These are phyloP conservation scores for Paradisaea rubra DNA, from an alignment of 2,113 vertebrate species.

Conservation along the genomic window DNA sequence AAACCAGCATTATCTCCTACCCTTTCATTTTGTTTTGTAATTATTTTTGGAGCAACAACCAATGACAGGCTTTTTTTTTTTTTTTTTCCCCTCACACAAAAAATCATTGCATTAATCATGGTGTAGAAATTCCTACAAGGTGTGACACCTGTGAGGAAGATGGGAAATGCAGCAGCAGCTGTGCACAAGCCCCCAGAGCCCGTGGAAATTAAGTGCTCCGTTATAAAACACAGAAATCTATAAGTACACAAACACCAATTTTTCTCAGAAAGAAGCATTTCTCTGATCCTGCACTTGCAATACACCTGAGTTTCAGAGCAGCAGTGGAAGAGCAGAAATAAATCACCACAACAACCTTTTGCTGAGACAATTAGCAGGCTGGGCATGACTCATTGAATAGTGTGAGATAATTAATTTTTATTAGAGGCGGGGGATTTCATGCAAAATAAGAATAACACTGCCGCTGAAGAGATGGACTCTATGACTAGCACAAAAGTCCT, in stretches of 20 bases:
- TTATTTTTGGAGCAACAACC: background rate
- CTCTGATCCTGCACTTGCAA: background rate
- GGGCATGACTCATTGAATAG: conserved; percentile 16
- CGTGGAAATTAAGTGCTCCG: background rate
- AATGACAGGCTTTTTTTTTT: background rate
- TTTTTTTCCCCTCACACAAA: background rate
- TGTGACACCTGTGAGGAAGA: background rate
- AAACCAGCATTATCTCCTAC: background rate
- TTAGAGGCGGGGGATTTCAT: conserved; percentile 12
- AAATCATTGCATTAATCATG: background rate
- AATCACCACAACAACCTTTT: conserved; percentile 51
- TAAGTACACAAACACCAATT: background rate
- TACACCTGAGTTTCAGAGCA: conserved; percentile 1
- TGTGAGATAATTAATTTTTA: conserved; percentile 49
- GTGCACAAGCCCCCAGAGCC: background rate
- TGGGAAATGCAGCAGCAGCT: background rate
- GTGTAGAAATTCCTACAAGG: background rate
- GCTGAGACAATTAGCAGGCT: conserved; percentile 36
- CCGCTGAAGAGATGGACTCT: background rate
- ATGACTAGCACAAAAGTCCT: background rate
- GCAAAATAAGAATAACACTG: background rate
- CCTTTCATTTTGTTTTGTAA: background rate
- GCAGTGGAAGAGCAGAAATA: background rate
- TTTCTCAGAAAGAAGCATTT: background rate
- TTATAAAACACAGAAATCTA: background rate